Conservation (phyloP, 2,888 invertebrate genomes). For the Eupithecia abbreviata region DNA sequence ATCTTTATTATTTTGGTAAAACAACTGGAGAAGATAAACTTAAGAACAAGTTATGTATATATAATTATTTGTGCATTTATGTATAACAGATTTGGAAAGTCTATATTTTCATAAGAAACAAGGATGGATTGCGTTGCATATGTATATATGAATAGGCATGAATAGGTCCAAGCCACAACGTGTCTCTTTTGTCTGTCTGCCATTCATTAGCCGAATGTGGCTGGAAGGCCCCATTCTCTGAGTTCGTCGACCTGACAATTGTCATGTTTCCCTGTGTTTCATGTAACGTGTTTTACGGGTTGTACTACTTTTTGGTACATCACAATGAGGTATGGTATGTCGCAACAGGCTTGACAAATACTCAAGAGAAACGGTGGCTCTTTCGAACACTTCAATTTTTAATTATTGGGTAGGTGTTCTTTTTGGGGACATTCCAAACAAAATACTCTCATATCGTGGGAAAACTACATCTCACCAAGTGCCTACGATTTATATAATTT, state of each 20-base stretch:
- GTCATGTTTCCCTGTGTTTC: conserved; percentile 69
- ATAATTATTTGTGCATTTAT: not conserved
- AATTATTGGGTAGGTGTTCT: not conserved
- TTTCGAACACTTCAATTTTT: not conserved
- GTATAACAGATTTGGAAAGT: not conserved
- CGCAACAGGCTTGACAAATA: conserved; percentile 46
- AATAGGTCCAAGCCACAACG: conserved; percentile 60
- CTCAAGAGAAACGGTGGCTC: not conserved
- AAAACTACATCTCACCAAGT: not conserved
- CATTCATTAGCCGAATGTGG: conserved; percentile 80
- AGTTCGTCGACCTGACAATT: conserved; percentile 75
- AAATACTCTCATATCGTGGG: not conserved
- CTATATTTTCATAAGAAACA: conserved; percentile 12
- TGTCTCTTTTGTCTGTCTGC: conserved; percentile 74
- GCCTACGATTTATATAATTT: not conserved
- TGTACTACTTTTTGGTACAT: conserved; percentile 62
- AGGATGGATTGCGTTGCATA: conserved; percentile 51
- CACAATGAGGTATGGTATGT: conserved; percentile 52
- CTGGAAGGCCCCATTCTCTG: conserved; percentile 72
- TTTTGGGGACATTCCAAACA: not conserved
- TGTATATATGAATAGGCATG: conserved; percentile 60
- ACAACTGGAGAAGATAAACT: not conserved
- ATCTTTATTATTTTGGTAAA: not conserved
- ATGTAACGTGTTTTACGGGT: conserved; percentile 76
- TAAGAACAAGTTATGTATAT: not conserved